Evolutionary conservation across 2,797 vertebrate genomes (phyloP).

Genomic region (Semotilus atromaculatus): DNA sequence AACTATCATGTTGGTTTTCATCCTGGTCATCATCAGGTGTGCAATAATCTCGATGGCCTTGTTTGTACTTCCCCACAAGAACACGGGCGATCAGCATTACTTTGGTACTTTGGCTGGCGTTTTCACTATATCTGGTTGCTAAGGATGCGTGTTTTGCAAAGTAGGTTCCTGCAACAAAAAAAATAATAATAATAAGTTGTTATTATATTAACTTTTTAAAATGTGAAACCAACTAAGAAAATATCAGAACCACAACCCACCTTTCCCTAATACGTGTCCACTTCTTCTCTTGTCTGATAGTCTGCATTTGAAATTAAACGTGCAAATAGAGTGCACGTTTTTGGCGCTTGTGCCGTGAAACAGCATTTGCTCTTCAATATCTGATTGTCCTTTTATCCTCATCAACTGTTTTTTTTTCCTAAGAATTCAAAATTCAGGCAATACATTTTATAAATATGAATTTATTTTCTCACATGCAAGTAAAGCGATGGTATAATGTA

Average conservation of each 20-base stretch:
- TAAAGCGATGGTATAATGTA: no score
- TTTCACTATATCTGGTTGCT: constrained; percentile 78
- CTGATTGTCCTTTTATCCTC: constrained; percentile 76
- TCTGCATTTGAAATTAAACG: constrained; percentile 88
- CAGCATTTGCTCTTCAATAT: constrained; percentile 81
- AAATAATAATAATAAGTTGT: neutral
- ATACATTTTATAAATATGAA: neutral
- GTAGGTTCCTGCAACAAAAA: constrained; percentile 81
- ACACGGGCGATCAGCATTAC: constrained; percentile 87
- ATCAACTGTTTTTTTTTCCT: constrained; percentile 88
- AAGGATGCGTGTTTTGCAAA: constrained; percentile 82
- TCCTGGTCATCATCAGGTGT: constrained; percentile 79
- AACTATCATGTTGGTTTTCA: constrained; percentile 84
- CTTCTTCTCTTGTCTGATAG: constrained; percentile 71
- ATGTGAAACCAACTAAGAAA: neutral
- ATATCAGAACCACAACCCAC: constrained; percentile 63
- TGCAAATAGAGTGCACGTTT: constrained; percentile 86
- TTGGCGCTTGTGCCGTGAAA: constrained; percentile 85
- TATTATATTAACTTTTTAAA: neutral
- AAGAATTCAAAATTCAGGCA: constrained; percentile 25
- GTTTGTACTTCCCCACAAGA: constrained; percentile 79
- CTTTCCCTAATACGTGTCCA: constrained; percentile 80
- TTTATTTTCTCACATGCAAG: neutral
- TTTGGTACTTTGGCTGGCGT: constrained; percentile 64
- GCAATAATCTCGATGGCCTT: constrained; percentile 69